Evolutionary conservation across 2,888 invertebrate genomes (phyloP), one percentile per base, ranked within the genome.

Genomic region (Patella ulyssiponensis): DNA sequence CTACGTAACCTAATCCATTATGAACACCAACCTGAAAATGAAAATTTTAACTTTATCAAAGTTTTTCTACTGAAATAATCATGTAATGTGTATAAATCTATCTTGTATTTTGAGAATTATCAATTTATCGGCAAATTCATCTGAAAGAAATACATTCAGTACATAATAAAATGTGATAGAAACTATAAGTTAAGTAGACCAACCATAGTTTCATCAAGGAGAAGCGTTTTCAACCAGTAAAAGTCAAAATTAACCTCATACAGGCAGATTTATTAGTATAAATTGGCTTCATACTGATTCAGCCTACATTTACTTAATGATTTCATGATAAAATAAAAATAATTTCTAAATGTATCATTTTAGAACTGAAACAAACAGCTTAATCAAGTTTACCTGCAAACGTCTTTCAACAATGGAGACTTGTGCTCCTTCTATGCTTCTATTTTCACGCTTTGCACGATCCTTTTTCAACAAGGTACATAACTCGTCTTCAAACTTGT

Each of bases 1-100:
- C 90, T 7, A 92, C 84, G 84, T 91, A 93, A 12, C 89, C 87
- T 88, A 91, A 92, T 7, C 93, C 93, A 87, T 93, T 93, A 85
- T 93, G 93, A 14, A 93, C 89, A 64, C 93, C 93, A 77, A 93
- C 89, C 92, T 92, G 78, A 11, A 84, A 27, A 74, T 20, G 23
- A 23, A 23, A 72, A 44, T 7, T 7, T 44, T 44, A 44, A 44
- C 44, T 44, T 44, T 44, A 7, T 7, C 1, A 44, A 44, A 44
- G 44, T 44, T 44, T 44, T 44, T 44, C 44, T 44, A 1, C 1
- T 7, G 44, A 44, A 44, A 44, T 44, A 5, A 33, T 33, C 4
- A 33, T 33, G 33, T 33, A 33, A 33, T 33, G 5, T 33, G 33
- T 33, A 4, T 5, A 5, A 33, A 33, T 33, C 5, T 33, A 33